Conservation (phyloP, 2,113 vertebrate species). For the Orthochromis malagaraziensis region DNA sequence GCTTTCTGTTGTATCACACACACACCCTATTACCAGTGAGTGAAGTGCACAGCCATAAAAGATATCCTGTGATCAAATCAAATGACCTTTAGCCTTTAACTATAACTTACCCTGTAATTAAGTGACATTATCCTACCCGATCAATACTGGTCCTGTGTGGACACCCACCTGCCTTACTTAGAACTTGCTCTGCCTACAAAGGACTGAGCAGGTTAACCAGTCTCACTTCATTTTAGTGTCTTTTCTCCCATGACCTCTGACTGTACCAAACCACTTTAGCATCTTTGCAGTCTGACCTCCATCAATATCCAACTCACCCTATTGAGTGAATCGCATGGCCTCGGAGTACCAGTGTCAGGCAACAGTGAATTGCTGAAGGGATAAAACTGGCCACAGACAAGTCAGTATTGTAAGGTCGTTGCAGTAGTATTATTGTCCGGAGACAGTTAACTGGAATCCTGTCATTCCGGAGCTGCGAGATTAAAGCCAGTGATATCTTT, state of each 20-base stretch:
- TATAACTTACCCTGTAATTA: not conserved
- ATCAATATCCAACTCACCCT: not conserved
- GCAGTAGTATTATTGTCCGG: not conserved
- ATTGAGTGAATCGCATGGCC: not conserved
- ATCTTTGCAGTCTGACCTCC: not conserved
- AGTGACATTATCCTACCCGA: not conserved
- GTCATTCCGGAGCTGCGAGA: slow-evolving; percentile 7
- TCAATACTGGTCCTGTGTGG: not conserved
- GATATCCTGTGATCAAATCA: not conserved
- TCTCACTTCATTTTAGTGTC: not conserved
- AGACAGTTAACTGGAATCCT: slow-evolving; percentile 21
- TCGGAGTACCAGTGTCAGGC: not conserved
- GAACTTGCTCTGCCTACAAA: not conserved
- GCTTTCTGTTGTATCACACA: not conserved
- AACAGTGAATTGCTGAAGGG: not conserved
- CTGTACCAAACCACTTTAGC: not conserved
- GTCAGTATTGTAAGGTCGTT: not conserved
- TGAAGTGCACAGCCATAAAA: not conserved
- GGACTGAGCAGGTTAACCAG: not conserved
- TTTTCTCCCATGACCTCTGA: not conserved
- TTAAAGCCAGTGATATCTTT: slow-evolving; percentile 14
- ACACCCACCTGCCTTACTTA: not conserved
- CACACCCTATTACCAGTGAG: not conserved
- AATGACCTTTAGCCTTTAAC: not conserved
- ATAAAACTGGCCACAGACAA: not conserved